Evolutionary conservation across 2,797 vertebrate genomes (phyloP), one percentile per base, ranked within the genome.

Genomic region (Gymnothorax reevesii): DNA sequence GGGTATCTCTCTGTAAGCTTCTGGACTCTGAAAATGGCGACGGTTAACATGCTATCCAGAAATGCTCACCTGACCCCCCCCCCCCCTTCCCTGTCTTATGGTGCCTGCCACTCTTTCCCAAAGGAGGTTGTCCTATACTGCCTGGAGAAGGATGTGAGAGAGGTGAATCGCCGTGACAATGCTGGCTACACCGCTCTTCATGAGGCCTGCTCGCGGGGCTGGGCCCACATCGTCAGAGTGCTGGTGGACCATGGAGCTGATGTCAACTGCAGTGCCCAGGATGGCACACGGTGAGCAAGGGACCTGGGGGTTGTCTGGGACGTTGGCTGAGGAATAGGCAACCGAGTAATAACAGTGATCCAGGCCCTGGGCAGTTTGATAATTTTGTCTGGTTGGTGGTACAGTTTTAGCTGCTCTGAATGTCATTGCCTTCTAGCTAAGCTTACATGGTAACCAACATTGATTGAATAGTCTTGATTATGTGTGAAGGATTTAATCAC

Each of bases 81-180:
- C 12, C 42, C 27, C 27, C 13, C 20, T 12, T 66, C 6, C 42
- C 42, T 33, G 27, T 49, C 22, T 52, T 49, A 12, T n/a, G 22
- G 54, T 10, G 7, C 8, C 2, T 9, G 7, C 54, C 10, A 1
- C 80, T 3, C n/a, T 55, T 25, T 55, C 42, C 79, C 87, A 59
- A 90, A 99, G 99, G 99, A 99, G 0, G 99, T 99, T 0, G 98
- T 99, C 84, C 96, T 97, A 75, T 99, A 99, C 86, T 99, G 99
- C 93, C 96, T 99, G 57, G 98, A 99, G 94, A 99, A 98, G 88
- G 98, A 98, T 90, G 95, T 95, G 33, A 95, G 97, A 3, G 98
- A 99, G 0, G 97, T 99, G 88, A 99, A 99, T 92, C 97, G 98
- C 7, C 97, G 97, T 0, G 99, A 99, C 93, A 99, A 99, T 0